These are phyloP conservation scores for Scolopax mira DNA, from an alignment of 2,113 vertebrate genomes.

Conservation along the genomic window DNA sequence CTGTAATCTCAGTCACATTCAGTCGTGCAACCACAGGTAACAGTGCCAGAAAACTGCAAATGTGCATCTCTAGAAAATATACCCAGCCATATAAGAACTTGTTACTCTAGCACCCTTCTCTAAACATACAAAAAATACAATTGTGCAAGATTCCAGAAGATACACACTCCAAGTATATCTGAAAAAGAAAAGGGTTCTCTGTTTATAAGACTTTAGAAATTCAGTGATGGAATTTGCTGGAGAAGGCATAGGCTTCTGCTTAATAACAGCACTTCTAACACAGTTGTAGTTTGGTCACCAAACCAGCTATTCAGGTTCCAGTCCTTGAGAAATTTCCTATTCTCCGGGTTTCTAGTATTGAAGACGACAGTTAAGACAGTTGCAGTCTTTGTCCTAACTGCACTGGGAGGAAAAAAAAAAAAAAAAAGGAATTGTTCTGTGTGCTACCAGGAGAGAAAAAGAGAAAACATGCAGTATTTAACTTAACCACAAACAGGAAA, in stretches of 20 bases:
- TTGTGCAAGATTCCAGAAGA: neutral
- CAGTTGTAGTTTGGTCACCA: neutral
- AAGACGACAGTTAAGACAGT: neutral
- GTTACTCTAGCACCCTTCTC: neutral
- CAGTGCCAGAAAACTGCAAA: neutral
- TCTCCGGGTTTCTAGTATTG: neutral
- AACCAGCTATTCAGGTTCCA: neutral
- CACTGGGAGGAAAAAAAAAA: neutral
- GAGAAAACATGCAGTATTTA: neutral
- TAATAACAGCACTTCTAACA: neutral
- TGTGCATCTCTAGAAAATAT: too few relatives aligned
- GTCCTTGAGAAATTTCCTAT: neutral
- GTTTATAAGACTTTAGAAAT: neutral
- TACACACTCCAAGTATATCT: neutral
- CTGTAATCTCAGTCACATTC: neutral
- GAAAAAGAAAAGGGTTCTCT: neutral
- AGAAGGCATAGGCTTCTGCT: neutral
- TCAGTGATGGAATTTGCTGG: neutral
- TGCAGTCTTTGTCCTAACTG: neutral
- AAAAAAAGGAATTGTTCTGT: neutral
- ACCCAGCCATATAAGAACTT: neutral
- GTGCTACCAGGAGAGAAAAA: neutral
- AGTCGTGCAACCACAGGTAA: neutral
- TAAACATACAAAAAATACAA: neutral
- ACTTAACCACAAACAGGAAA: constrained; percentile 1